Evolutionary conservation across 2,888 invertebrate species (phyloP), one percentile per base, ranked within the genome.

Genomic region (Molorchus minor): DNA sequence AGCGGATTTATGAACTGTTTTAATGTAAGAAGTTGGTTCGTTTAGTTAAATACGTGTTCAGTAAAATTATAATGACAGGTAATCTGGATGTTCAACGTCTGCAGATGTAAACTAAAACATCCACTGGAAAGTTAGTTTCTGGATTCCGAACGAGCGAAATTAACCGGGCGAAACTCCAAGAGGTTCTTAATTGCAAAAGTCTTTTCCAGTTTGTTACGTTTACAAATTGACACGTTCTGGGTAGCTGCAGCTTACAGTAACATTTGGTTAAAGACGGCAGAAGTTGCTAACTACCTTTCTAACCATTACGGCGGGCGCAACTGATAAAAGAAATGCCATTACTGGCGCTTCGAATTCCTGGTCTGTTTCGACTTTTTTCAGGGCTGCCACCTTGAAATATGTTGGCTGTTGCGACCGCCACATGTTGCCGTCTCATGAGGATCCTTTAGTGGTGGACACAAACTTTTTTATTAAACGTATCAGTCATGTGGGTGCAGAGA

Each of bases 171-270:
- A 65, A 68, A 68, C 71, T 73, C 68, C 65, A 67, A 69, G 71
- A 72, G 73, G 66, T 71, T 67, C 73, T 75, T 79, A 77, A 78
- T 79, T 79, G 77, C 79, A 67, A 77, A 77, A 78, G 77, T 77
- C 77, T 78, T 77, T 76, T 78, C 77, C 78, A 76, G 75, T 78
- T 77, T 77, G 77, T 78, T 78, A 77, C 76, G 71, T 79, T 78
- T 75, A 75, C 75, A 77, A 79, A 78, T 78, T 79, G 78, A 79
- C 77, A 78, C 77, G 78, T 77, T 75, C 73, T 73, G 69, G 44
- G 12, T 41, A 29, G 17, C 25, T 41, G 58, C 67, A 57, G 58
- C 45, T 38, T 56, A 40, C 67, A 65, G 71, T 61, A 72, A 72
- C 74, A 74, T 74, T 69, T 61, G 67, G 68, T 61, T 67, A 60